phyloP scores from a whole-genome alignment of 2,888 invertebrate genomes.

The Polyploca ridens region DNA sequence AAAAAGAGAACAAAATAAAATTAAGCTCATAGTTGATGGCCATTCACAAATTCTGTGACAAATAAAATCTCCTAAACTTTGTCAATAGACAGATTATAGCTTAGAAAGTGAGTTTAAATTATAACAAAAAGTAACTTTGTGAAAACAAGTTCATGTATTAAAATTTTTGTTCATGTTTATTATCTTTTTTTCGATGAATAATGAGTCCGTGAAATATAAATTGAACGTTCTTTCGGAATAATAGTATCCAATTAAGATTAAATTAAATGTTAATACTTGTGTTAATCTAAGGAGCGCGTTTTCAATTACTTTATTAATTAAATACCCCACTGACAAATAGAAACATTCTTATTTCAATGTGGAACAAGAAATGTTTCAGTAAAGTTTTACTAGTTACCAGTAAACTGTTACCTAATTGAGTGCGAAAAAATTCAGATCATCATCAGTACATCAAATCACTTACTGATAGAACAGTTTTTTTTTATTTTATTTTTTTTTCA shows the following conservation, averaged over 20 bases:
- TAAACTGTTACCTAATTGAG: neutral
- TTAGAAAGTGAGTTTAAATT: neutral
- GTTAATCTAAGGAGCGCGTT: neutral
- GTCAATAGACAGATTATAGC: constrained; percentile 10
- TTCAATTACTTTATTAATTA: neutral
- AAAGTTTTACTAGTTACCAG: neutral
- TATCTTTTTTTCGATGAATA: neutral
- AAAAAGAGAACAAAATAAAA: constrained; percentile 41
- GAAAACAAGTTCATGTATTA: neutral
- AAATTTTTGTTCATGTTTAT: neutral
- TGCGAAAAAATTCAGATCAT: neutral
- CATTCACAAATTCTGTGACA: neutral
- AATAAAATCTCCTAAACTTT: constrained; percentile 6
- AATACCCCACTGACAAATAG: neutral
- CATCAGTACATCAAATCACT: neutral
- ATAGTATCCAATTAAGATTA: neutral
- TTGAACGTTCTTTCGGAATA: neutral
- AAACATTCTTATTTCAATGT: neutral
- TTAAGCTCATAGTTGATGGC: constrained; percentile 4
- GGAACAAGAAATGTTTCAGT: neutral
- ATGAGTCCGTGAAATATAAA: constrained; percentile 3
- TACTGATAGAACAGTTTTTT: neutral
- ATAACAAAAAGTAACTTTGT: neutral
- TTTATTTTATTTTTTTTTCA: neutral
- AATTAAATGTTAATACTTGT: neutral